Conservation (phyloP, 2,888 invertebrate species). For the Campaea margaritaria region DNA sequence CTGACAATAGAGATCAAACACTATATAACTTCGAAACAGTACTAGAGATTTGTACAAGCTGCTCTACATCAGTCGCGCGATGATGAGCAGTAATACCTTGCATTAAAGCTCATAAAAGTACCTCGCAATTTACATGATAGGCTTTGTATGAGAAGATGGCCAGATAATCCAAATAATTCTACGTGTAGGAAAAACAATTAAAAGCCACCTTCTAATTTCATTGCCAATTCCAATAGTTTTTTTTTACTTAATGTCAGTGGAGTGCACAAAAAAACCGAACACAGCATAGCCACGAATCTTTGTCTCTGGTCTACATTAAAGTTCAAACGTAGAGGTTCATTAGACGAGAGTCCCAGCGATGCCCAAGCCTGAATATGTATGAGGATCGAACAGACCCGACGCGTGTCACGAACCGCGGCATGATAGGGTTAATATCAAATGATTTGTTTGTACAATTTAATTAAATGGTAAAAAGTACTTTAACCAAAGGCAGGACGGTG, state of each 20-base stretch:
- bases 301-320: constrained; percentile 35
- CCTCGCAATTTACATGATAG: too few relatives aligned
- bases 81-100: too few relatives aligned
- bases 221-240: too few relatives aligned
- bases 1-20: constrained; percentile 54
- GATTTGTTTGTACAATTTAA: constrained; percentile 45
- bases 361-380: constrained; percentile 40
- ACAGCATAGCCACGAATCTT: constrained; percentile 2
- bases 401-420: constrained; percentile 60
- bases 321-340: constrained; percentile 37
- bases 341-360: constrained; percentile 34
- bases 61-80: too few relatives aligned
- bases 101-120: too few relatives aligned
- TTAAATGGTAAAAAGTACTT: constrained; percentile 20
- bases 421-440: constrained; percentile 60
- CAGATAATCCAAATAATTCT: too few relatives aligned
- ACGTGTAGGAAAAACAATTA: too few relatives aligned
- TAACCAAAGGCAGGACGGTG: constrained; percentile 14
- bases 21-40: constrained; percentile 54
- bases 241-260: too few relatives aligned
- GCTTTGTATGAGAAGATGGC: too few relatives aligned
- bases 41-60: constrained; percentile 34
- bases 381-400: constrained; percentile 51
- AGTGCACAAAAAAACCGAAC: not conserved
- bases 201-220: too few relatives aligned